phyloP scores from a whole-genome alignment of 2,888 invertebrate genomes.

The Mayetiola destructor region DNA sequence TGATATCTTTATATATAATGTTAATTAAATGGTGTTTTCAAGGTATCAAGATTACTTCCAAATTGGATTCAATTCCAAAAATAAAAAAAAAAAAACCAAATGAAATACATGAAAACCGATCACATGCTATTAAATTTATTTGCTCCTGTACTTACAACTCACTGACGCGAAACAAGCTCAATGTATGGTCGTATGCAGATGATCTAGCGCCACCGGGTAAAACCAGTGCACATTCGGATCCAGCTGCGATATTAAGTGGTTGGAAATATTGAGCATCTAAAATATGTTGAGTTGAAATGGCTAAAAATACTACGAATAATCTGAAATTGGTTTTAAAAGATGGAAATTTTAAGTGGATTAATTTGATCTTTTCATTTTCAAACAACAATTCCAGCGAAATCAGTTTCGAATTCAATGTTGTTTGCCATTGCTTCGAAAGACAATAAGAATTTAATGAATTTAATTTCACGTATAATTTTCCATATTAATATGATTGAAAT shows the following conservation, averaged over 20 bases:
- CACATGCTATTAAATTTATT: neutral
- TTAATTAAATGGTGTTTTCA: neutral
- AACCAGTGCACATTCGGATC: constrained; percentile 61
- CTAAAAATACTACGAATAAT: too few species aligned
- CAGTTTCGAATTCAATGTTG: too few species aligned
- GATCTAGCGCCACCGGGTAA: constrained; percentile 64
- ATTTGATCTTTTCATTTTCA: too few species aligned
- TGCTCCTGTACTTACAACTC: constrained; percentile 5
- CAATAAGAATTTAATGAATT: too few species aligned
- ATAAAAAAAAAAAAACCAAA: neutral
- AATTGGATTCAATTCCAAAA: neutral
- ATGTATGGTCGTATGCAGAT: constrained; percentile 69
- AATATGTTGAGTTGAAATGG: too few species aligned
- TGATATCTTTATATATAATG: neutral
- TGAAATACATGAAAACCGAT: neutral
- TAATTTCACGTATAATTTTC: too few species aligned
- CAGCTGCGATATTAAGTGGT: constrained; percentile 22
- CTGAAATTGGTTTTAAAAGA: too few species aligned
- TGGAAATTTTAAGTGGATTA: too few species aligned
- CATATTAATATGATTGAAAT: too few species aligned
- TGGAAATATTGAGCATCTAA: constrained; percentile 4
- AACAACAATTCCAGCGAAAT: too few species aligned
- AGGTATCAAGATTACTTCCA: neutral
- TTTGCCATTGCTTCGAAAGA: too few species aligned
- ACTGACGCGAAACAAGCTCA: constrained; percentile 53